phyloP scores from a whole-genome alignment of 2,797 vertebrate species.

The Chanos chanos region DNA sequence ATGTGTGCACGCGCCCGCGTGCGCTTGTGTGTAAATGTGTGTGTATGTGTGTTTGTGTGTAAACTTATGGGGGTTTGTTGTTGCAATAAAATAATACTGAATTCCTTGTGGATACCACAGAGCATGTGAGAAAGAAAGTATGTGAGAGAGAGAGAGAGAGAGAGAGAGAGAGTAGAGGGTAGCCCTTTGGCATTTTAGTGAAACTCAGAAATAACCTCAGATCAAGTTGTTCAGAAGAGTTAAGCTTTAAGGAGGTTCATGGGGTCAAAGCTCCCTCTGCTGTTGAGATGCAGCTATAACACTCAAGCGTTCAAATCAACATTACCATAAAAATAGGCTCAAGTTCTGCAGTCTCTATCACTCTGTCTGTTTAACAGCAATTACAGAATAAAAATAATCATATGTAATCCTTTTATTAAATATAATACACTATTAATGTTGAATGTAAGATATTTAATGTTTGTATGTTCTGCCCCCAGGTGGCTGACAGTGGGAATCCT shows the following conservation, averaged over 20 bases:
- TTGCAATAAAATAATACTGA: neutral
- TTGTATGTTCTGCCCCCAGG: conserved; percentile 54
- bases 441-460: neutral
- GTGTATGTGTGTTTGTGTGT: neutral
- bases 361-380: too few relatives aligned
- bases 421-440: neutral
- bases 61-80: neutral
- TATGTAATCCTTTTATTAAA: too few relatives aligned
- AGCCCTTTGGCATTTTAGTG: too few relatives aligned
- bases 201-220: too few relatives aligned
- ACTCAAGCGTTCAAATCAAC: neutral
- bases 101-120: neutral
- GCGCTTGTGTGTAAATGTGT: too few relatives aligned
- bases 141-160: too few relatives aligned
- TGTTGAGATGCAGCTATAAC: conserved; percentile 27
- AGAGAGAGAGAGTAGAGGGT: too few relatives aligned
- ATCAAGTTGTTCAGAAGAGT: neutral
- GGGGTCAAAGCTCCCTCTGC: conserved; percentile 34
- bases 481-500: conserved; percentile 79
- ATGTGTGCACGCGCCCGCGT: too few relatives aligned
- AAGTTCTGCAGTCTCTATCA: too few relatives aligned
- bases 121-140: neutral
- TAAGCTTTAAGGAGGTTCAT: neutral
- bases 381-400: too few relatives aligned
- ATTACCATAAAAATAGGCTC: too few relatives aligned